Evolutionary conservation across 2,113 vertebrate genomes (phyloP).

Genomic region (Rattus norvegicus): GRCr8 NC_086026.1:75914501-75915000

Average conservation of each 20-base stretch:
- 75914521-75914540: slow-evolving; percentile 21
- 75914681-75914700: not conserved
- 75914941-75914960: slow-evolving; percentile 8
- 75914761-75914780: not conserved
- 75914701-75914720: not conserved
- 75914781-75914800: not conserved
- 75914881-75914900: slow-evolving; percentile 30
- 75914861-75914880: slow-evolving; percentile 22
- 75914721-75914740: not conserved
- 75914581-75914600: slow-evolving; percentile 2
- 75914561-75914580: slow-evolving; percentile 20
- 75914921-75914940: slow-evolving; percentile 10
- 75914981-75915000: not conserved
- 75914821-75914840: not conserved
- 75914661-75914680: not conserved
- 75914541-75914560: not conserved
- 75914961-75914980: not conserved
- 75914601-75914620: not conserved
- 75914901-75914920: not conserved
- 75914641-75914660: not conserved
- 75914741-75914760: not conserved
- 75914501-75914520: slow-evolving; percentile 16
- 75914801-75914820: not conserved
- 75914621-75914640: not conserved
- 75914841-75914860: not conserved